Percentiles rank a stretch among this genome's conserved stretches.
Conservation (phyloP, 2,113 vertebrate genomes). For the Deroptyus accipitrinus region DNA sequence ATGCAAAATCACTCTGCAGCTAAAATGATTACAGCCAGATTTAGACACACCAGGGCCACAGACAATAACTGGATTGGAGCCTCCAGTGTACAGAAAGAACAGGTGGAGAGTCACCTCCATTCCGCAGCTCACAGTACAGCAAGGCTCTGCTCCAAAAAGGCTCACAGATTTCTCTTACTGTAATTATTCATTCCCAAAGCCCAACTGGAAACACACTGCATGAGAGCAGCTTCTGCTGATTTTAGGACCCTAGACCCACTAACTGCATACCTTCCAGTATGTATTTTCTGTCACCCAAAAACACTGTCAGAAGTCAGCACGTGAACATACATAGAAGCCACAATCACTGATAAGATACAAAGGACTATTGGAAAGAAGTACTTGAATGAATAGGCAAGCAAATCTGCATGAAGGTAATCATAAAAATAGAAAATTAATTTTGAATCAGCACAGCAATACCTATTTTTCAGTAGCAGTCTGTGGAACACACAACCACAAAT, state of each 20-base stretch:
- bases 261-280: neutral
- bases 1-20: neutral
- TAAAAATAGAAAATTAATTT: neutral
- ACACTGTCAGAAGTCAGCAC: neutral
- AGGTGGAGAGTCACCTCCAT: neutral
- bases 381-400: neutral
- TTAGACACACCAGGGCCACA: no score
- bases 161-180: neutral
- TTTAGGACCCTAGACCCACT: neutral
- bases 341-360: neutral
- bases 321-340: neutral
- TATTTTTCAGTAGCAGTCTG: neutral
- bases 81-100: neutral
- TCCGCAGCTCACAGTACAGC: neutral
- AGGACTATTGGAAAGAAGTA: neutral
- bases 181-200: neutral
- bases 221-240: neutral
- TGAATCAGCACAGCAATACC: neutral
- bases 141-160: neutral
- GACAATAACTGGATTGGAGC: neutral
- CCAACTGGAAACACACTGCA: neutral
- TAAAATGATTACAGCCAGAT: neutral
- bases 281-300: neutral
- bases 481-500: accelerated
- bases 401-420: neutral